A percentile compares a stretch with the other conserved stretches of the same genome.
Evolutionary conservation across 1,140 invertebrate species (phyloP).

Genomic region (Phymastichus coffea): DNA sequence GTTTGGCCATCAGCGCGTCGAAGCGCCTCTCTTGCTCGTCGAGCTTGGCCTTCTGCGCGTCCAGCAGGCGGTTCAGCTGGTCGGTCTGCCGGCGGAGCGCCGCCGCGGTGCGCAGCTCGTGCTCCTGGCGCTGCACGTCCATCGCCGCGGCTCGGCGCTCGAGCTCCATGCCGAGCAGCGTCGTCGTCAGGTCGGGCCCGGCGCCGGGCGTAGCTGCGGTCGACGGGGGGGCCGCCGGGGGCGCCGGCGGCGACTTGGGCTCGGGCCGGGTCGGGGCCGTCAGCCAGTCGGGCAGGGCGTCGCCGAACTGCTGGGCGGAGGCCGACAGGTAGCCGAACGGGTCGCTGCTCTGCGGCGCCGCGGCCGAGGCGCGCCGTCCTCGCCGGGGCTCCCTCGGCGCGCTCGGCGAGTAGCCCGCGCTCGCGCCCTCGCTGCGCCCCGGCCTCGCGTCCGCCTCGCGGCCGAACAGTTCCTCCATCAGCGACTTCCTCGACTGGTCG

Average conservation of each 20-base stretch:
- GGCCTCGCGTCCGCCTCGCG: background rate
- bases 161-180: slow-evolving; percentile 36
- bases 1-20: slow-evolving; percentile 40
- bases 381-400: slow-evolving; percentile 38
- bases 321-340: background rate
- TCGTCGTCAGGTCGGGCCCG: slow-evolving; percentile 27
- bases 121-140: slow-evolving; percentile 46
- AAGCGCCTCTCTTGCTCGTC: slow-evolving; percentile 46
- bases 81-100: slow-evolving; percentile 45
- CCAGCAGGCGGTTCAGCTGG: slow-evolving; percentile 38
- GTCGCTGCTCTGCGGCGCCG: slow-evolving; percentile 24
- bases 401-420: slow-evolving; percentile 28
- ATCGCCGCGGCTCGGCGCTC: slow-evolving; percentile 42
- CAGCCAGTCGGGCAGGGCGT: slow-evolving; percentile 51
- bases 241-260: slow-evolving; percentile 35
- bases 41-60: slow-evolving; percentile 37
- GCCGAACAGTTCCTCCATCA: slow-evolving; percentile 46
- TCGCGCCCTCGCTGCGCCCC: background rate
- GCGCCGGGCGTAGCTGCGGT: background rate
- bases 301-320: background rate
- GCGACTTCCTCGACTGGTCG: background rate
- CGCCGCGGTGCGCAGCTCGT: slow-evolving; percentile 41
- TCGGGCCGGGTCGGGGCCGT: no score
- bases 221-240: slow-evolving; percentile 47
- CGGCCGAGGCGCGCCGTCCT: slow-evolving; percentile 35